These are phyloP conservation scores for Nycteola revayana DNA, from an alignment of 2,888 invertebrate species.

Conservation along the genomic window DNA sequence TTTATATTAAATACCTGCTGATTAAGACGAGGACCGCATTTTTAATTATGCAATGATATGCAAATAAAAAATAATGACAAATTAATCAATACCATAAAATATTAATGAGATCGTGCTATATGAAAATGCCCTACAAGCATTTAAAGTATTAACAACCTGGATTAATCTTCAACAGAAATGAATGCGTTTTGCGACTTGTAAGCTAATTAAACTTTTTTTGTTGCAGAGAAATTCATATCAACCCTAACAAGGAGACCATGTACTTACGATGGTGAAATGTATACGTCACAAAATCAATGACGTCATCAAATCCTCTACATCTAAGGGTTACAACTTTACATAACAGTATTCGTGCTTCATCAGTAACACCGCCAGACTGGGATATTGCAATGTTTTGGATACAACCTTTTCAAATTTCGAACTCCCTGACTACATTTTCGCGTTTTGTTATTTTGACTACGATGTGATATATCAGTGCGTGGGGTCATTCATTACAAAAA, in stretches of 20 bases:
- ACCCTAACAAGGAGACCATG: constrained; percentile 68
- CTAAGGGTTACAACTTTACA: constrained; percentile 49
- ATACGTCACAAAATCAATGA: constrained; percentile 29
- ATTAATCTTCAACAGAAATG: too few relatives aligned
- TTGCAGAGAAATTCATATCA: constrained; percentile 77
- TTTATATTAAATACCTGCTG: too few relatives aligned
- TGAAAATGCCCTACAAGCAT: constrained; percentile 59
- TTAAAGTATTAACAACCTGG: constrained; percentile 27
- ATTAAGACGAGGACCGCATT: constrained; percentile 47
- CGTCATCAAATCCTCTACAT: constrained; percentile 29
- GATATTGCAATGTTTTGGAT: constrained; percentile 60
- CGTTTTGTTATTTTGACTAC: constrained; percentile 21
- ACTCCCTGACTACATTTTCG: constrained; percentile 22
- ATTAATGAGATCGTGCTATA: constrained; percentile 51
- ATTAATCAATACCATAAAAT: constrained; percentile 5
- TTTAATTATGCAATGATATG: constrained; percentile 16
- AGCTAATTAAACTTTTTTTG: constrained; percentile 36
- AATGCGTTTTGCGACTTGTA: too few relatives aligned
- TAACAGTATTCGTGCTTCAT: constrained; percentile 78
- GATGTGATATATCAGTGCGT: constrained; percentile 27
- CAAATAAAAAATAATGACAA: too few relatives aligned
- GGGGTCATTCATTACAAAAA: constrained; percentile 13
- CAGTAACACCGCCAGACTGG: constrained; percentile 74
- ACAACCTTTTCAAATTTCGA: constrained; percentile 26
- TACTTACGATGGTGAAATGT: constrained; percentile 63